Conservation (phyloP, 2,113 vertebrate genomes). For the Acanthisitta chloris region DNA sequence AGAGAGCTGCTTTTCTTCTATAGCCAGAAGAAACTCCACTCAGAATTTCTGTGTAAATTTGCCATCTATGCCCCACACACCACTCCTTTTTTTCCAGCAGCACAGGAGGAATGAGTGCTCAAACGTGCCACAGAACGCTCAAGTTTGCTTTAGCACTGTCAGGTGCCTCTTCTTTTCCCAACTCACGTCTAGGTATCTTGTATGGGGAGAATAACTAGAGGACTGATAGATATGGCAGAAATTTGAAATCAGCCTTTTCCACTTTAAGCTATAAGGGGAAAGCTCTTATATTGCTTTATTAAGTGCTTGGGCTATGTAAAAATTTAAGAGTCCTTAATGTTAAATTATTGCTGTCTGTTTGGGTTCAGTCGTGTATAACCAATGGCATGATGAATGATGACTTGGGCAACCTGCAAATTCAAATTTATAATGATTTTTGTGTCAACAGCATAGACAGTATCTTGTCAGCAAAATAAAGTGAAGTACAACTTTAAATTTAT, state of each 20-base stretch:
- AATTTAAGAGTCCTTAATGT: background rate
- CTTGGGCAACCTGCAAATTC: background rate
- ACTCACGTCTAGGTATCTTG: background rate
- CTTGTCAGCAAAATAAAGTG: background rate
- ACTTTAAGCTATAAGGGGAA: background rate
- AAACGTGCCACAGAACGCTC: background rate
- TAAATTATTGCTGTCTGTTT: background rate
- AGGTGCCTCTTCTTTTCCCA: background rate
- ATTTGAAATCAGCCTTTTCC: background rate
- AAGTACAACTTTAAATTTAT: background rate
- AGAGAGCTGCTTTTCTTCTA: background rate
- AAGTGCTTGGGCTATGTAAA: fast-evolving
- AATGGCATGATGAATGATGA: background rate
- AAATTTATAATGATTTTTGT: background rate
- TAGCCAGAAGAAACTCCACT: background rate
- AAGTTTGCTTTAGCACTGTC: background rate
- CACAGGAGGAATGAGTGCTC: background rate
- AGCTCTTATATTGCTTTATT: background rate
- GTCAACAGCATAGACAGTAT: background rate
- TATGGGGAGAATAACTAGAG: background rate
- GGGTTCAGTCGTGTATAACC: background rate
- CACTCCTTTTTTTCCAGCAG: background rate
- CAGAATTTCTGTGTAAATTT: background rate
- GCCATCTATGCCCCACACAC: too few species aligned
- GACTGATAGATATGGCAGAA: background rate